Conservation (phyloP, 35 echinoderm and acorn worm genomes). For the Ophiothrix spiculata region DNA sequence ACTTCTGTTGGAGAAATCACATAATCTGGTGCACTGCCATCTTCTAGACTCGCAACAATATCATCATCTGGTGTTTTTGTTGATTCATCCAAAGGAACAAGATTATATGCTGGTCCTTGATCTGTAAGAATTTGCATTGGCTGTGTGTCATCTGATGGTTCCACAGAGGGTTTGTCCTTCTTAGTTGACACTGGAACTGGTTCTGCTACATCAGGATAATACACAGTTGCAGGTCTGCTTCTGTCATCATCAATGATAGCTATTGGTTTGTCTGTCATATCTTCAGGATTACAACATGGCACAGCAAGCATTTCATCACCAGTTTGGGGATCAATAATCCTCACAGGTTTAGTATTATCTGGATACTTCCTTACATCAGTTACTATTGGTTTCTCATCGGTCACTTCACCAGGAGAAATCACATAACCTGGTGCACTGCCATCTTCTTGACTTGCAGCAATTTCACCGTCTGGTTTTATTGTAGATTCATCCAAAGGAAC, state of each 20-base stretch:
- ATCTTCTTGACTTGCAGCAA: not conserved
- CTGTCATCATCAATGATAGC: conserved; percentile 30
- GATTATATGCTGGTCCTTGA: conserved; percentile 60
- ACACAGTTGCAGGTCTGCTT: not conserved
- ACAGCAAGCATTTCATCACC: conserved; percentile 39
- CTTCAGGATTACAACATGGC: conserved; percentile 27
- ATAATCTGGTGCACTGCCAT: no score
- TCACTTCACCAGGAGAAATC: not conserved
- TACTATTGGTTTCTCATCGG: not conserved
- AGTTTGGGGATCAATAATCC: conserved; percentile 40
- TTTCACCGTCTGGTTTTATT: not conserved
- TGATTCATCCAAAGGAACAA: conserved; percentile 35
- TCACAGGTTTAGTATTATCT: conserved; percentile 18
- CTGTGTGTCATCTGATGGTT: no score
- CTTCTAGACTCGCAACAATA: no score
- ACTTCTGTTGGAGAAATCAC: no score
- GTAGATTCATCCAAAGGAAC: not conserved
- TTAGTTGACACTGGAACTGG: not conserved
- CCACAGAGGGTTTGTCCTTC: no score
- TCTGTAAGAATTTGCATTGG: conserved; percentile 23
- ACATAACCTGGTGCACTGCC: not conserved
- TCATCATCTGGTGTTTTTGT: no score
- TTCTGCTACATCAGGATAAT: not conserved
- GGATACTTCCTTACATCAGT: not conserved
- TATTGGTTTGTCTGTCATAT: not conserved